Percentiles rank a stretch among this genome's conserved stretches.
These are phyloP conservation scores for Dissostichus mawsoni DNA, from an alignment of 2,113 vertebrate species.

Conservation along the genomic window DNA sequence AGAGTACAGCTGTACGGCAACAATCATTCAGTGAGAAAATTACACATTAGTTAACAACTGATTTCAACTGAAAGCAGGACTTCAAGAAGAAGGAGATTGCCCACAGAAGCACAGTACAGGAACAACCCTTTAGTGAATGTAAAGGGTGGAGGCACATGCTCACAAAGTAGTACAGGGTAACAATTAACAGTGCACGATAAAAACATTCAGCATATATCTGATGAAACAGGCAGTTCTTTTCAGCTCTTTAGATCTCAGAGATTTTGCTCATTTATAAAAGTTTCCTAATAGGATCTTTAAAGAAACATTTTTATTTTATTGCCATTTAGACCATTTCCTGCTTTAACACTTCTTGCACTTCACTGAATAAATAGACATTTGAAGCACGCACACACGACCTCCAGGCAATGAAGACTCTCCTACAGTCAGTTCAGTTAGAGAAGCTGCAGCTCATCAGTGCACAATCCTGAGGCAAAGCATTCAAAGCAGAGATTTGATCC, in stretches of 20 bases:
- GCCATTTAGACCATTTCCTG: slow-evolving; percentile 49
- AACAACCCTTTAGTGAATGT: slow-evolving; percentile 15
- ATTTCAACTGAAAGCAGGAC: slow-evolving; percentile 45
- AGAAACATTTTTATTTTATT: slow-evolving; percentile 43
- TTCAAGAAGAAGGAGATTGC: slow-evolving; percentile 14
- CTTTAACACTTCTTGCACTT: slow-evolving; percentile 42
- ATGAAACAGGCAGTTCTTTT: slow-evolving; percentile 72
- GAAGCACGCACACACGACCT: slow-evolving; percentile 24
- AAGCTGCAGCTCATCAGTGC: slow-evolving; percentile 43
- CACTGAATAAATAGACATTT: slow-evolving; percentile 24
- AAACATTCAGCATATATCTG: slow-evolving; percentile 57
- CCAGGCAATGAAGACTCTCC: slow-evolving; percentile 30
- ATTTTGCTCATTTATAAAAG: slow-evolving; percentile 5
- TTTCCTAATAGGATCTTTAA: slow-evolving; percentile 44
- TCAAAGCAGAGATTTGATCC: slow-evolving; percentile 37
- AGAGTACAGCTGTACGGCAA: slow-evolving; percentile 25
- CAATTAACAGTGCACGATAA: slow-evolving; percentile 21
- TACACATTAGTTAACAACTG: slow-evolving; percentile 20
- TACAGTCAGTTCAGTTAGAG: slow-evolving; percentile 56
- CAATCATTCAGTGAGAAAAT: slow-evolving; percentile 35
- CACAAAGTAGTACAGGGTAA: slow-evolving; percentile 22
- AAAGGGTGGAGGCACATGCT: slow-evolving; percentile 56
- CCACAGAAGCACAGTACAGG: slow-evolving; percentile 18
- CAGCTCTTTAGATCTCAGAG: slow-evolving; percentile 23
- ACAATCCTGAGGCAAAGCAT: slow-evolving; percentile 32